Percentiles rank a stretch among this genome's conserved stretches.
These are phyloP conservation scores for Oreonectes daqikongensis DNA, from an alignment of 2,797 vertebrate species.

Conservation along the genomic window DNA sequence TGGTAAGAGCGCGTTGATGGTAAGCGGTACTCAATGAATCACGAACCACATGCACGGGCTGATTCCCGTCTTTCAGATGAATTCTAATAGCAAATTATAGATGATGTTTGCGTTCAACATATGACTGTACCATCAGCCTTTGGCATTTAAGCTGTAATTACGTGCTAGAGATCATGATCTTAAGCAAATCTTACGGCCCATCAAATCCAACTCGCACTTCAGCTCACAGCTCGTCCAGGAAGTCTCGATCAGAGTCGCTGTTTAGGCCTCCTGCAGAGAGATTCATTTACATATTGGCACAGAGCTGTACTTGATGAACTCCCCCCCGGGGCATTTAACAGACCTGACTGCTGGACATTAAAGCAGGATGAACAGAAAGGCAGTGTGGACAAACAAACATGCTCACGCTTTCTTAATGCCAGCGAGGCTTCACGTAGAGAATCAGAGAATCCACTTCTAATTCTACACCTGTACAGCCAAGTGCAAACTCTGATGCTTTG, in stretches of 20 bases:
- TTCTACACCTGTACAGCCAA: slow-evolving; percentile 5
- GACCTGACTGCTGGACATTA: slow-evolving; percentile 29
- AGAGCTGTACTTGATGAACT: slow-evolving; percentile 44
- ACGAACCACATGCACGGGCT: neutral
- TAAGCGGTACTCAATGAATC: neutral
- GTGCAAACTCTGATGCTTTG: neutral
- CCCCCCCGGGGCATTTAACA: slow-evolving; percentile 36
- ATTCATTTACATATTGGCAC: slow-evolving; percentile 50
- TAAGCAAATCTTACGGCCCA: slow-evolving; percentile 8
- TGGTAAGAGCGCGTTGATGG: neutral
- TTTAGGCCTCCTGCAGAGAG: slow-evolving; percentile 37
- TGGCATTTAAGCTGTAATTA: slow-evolving; percentile 32
- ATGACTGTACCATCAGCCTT: slow-evolving; percentile 21
- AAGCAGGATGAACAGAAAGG: slow-evolving; percentile 5
- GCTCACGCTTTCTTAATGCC: neutral
- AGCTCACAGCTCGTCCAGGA: slow-evolving; percentile 35
- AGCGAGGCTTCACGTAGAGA: no score
- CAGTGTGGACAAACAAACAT: slow-evolving; percentile 23
- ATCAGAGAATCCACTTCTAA: neutral
- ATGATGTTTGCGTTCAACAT: slow-evolving; percentile 20
- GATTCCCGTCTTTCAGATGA: slow-evolving; percentile 11
- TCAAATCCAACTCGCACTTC: slow-evolving; percentile 24
- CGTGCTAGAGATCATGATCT: slow-evolving; percentile 1
- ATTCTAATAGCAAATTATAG: slow-evolving; percentile 18
- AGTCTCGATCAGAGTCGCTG: slow-evolving; percentile 12